Evolutionary conservation across 1,140 invertebrate genomes (phyloP), one percentile per base, ranked within the genome.

Genomic region (Thaumetopoea pityocampa): DNA sequence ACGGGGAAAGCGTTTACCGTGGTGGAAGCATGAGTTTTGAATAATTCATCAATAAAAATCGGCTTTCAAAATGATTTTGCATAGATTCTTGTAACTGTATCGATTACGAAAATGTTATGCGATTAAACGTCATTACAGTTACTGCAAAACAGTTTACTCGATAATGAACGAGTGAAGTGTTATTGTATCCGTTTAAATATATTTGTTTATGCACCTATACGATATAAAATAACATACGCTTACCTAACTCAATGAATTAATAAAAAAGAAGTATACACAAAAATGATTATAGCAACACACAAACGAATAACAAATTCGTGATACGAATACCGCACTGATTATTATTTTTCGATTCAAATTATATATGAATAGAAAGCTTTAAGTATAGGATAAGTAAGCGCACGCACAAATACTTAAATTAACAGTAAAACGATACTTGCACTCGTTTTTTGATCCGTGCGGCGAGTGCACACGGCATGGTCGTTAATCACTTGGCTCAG

Each of bases 401-500:
- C n/a, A n/a, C n/a, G n/a, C n/a, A n/a, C n/a, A n/a, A n/a, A n/a
- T n/a, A n/a, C n/a, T n/a, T n/a, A n/a, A n/a, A n/a, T n/a, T n/a
- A n/a, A n/a, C n/a, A n/a, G n/a, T n/a, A n/a, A n/a, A n/a, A n/a
- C n/a, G 40, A 71, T 82, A 82, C 78, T 82, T 79, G 74, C 78
- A 82, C 63, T 65, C 70, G 52, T 35, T 64, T 59, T 34, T 70
- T 71, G 28, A 82, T 44, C 14, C 67, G 55, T 47, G 55, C 41
- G 11, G 65, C 53, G 16, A 67, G 56, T n/a, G 67, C 56, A 40
- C 78, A 82, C 53, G 72, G 74, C 78, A 82, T 82, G 58, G 52
- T 54, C 55, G 53, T 36, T 52, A 35, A 52, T 50, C 46, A 43
- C 46, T 32, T 27, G 33, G 36, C 42, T 36, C 42, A 46, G 56